Percentiles rank a stretch among this genome's conserved stretches.
phyloP scores from a whole-genome alignment of 2,797 vertebrate species.

The Pogonophryne albipinna region DNA sequence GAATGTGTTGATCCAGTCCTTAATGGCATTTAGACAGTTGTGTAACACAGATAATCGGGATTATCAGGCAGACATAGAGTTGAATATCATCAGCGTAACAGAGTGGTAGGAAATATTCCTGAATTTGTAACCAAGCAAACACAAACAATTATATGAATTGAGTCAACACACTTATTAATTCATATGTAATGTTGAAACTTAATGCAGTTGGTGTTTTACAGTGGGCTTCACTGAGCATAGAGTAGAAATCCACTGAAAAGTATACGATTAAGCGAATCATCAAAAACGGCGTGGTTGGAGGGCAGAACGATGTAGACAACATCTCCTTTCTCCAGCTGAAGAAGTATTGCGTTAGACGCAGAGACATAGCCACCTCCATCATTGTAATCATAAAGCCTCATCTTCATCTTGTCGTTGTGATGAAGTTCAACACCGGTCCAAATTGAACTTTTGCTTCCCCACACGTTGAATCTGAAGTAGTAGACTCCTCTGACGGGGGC shows the following conservation, averaged over 20 bases:
- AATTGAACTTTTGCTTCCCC: too few relatives aligned
- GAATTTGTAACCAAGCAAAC: not conserved
- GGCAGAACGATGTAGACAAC: not conserved
- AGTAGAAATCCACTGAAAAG: conserved; percentile 46
- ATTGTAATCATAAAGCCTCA: rapidly evolving
- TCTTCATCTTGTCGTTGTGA: rapidly evolving
- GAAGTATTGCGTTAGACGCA: conserved; percentile 15
- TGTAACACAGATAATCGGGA: too few relatives aligned
- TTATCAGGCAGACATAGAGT: too few relatives aligned
- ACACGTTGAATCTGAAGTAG: conserved; percentile 11
- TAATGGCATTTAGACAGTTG: too few relatives aligned
- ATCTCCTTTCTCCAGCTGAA: conserved; percentile 35
- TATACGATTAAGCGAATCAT: not conserved
- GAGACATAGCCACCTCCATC: rapidly evolving
- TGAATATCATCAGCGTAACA: too few relatives aligned
- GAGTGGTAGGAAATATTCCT: too few relatives aligned
- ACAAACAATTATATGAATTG: not conserved
- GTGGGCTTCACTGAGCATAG: conserved; percentile 2
- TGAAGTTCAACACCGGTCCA: too few relatives aligned
- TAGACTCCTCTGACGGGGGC: conserved; percentile 37
- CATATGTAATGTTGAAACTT: not conserved
- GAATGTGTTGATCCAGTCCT: too few relatives aligned
- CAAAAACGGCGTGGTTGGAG: not conserved
- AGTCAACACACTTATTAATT: not conserved
- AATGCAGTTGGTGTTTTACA: not conserved